phyloP scores from a whole-genome alignment of 2,113 vertebrate species.

The Cololabis saira region DNA sequence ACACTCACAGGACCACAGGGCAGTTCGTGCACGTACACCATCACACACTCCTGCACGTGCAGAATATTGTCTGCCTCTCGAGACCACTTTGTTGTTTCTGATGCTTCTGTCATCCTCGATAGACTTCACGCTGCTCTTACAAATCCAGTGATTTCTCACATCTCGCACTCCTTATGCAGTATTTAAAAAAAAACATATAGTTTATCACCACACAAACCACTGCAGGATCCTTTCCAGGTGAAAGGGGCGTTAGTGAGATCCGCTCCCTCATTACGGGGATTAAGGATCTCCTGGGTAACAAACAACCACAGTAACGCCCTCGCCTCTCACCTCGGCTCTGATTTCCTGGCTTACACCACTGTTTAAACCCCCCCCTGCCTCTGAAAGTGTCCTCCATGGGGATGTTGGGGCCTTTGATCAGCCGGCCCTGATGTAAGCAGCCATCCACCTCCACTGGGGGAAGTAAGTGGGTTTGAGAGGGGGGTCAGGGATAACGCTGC shows the following conservation, averaged over 20 bases:
- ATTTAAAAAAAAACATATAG: conserved; percentile 29
- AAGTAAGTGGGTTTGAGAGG: conserved; percentile 27
- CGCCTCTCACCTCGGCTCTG: conserved; percentile 56
- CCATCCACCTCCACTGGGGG: conserved; percentile 39
- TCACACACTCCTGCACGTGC: conserved; percentile 33
- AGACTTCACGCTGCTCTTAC: conserved; percentile 64
- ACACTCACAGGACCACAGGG: conserved; percentile 29
- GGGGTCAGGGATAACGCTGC: conserved; percentile 56
- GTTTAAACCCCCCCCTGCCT: conserved; percentile 63
- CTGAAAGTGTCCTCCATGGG: conserved; percentile 63
- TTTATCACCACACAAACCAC: conserved; percentile 64
- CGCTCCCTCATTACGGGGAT: conserved; percentile 70
- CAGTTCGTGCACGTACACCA: conserved; percentile 27
- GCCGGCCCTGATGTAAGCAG: conserved; percentile 39
- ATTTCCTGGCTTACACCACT: conserved; percentile 58
- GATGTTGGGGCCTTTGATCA: conserved; percentile 69
- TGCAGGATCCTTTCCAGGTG: conserved; percentile 66
- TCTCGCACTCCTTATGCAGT: conserved; percentile 47
- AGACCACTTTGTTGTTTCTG: conserved; percentile 77
- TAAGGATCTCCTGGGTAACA: conserved; percentile 50
- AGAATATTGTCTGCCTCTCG: conserved; percentile 62
- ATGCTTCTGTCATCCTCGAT: conserved; percentile 74
- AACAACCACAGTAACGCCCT: conserved; percentile 55
- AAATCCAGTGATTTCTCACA: conserved; percentile 68
- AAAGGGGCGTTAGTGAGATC: conserved; percentile 53